phyloP scores from a whole-genome alignment of 1,140 invertebrate genomes.

The Papilio xuthus region DNA sequence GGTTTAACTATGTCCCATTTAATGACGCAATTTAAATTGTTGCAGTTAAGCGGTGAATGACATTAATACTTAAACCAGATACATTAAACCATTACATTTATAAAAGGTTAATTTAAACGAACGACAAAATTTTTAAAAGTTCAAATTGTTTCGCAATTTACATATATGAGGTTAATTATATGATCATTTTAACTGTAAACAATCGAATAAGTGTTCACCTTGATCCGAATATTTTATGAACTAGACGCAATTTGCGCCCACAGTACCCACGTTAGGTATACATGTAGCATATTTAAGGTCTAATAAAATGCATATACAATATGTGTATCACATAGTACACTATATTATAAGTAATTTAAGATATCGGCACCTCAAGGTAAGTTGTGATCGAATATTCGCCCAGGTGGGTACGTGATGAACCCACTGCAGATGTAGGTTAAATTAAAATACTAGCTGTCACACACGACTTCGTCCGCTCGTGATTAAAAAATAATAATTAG shows the following conservation, averaged over 20 bases:
- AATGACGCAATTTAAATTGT: neutral
- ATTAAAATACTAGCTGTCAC: too few relatives aligned
- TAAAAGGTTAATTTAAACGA: conserved; percentile 25
- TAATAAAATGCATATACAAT: neutral
- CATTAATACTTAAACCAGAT: conserved; percentile 34
- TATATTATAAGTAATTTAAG: too few relatives aligned
- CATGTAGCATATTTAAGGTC: neutral
- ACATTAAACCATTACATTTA: neutral
- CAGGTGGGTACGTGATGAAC: too few relatives aligned
- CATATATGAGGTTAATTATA: conserved; percentile 13
- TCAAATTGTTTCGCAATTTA: conserved; percentile 31
- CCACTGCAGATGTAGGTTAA: too few relatives aligned
- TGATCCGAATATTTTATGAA: conserved; percentile 19
- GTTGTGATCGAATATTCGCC: too few relatives aligned
- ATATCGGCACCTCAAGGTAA: too few relatives aligned
- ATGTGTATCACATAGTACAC: too few relatives aligned
- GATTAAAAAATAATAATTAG: too few relatives aligned
- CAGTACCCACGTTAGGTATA: neutral
- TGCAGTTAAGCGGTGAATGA: conserved; percentile 7
- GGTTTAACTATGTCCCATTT: neutral
- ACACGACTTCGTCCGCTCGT: too few relatives aligned
- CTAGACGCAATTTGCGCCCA: conserved; percentile 12
- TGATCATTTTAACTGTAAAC: conserved; percentile 18
- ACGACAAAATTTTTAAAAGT: conserved; percentile 34
- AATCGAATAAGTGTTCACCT: conserved; percentile 19